Conservation (phyloP, 2,113 vertebrate genomes). For the Atractosteus spatula region DNA sequence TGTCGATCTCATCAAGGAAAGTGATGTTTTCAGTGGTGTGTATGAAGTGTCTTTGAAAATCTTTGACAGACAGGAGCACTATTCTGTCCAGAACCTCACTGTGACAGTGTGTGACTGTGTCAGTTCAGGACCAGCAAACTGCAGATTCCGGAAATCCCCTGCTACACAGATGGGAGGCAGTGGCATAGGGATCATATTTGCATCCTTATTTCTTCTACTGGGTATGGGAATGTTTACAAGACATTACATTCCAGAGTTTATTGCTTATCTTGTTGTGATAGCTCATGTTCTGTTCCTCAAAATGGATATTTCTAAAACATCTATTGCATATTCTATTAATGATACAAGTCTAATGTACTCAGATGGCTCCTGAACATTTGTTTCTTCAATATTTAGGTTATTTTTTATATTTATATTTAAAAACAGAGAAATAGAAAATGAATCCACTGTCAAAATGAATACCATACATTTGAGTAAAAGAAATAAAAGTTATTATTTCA, state of each 20-base stretch:
- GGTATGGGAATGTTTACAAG: slow-evolving; percentile 31
- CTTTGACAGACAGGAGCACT: slow-evolving; percentile 40
- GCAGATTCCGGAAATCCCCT: background rate
- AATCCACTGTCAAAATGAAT: too few relatives aligned
- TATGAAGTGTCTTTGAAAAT: slow-evolving; percentile 41
- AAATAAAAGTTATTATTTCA: too few relatives aligned
- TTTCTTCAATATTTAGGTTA: too few relatives aligned
- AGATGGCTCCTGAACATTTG: too few relatives aligned
- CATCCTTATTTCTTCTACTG: slow-evolving; percentile 34
- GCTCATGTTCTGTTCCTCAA: background rate
- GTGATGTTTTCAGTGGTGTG: slow-evolving; percentile 25
- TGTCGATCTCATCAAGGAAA: slow-evolving; percentile 43
- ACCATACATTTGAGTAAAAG: too few relatives aligned
- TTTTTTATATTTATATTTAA: too few relatives aligned
- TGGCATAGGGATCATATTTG: slow-evolving; percentile 14
- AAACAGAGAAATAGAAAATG: too few relatives aligned
- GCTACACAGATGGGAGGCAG: background rate
- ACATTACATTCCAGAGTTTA: too few relatives aligned
- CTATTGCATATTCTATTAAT: too few relatives aligned
- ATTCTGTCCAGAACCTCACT: slow-evolving; percentile 39
- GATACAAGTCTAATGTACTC: too few relatives aligned
- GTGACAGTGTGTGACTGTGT: slow-evolving; percentile 55
- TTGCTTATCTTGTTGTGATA: too few relatives aligned
- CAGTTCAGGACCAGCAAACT: slow-evolving; percentile 17
- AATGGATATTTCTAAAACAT: too few relatives aligned